Evolutionary conservation across 2,888 invertebrate genomes (phyloP), one percentile per base, ranked within the genome.

Genomic region (Herminia tarsipennalis): DNA sequence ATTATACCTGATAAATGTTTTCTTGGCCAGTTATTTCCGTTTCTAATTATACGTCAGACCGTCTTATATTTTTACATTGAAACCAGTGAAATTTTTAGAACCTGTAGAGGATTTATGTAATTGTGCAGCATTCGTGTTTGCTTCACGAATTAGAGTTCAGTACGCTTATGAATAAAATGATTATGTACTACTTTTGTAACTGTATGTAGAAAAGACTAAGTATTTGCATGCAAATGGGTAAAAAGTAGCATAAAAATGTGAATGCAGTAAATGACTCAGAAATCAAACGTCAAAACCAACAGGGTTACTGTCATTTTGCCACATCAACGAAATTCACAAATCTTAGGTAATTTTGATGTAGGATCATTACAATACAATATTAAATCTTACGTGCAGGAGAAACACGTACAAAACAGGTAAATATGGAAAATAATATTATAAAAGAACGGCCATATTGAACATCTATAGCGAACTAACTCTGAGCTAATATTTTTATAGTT

Each of bases 401-500:
- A 44, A 43, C 21, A 35, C 52, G 37, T 51, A 42, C 48, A 56
- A 55, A 36, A 50, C 41, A 66, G 69, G 65, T 67, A 68, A 63
- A 66, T 27, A 50, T 33, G 33, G n/a, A 25, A n/a, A 51, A 59
- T 75, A 81, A 75, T 80, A 81, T 61, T 78, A 49, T 46, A 66
- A 65, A 65, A 68, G 84, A 87, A 88, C 90, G 90, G 90, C 90
- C 90, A 91, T 91, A 90, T 91, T 91, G 90, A 88, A 87, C 87
- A 69, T 70, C 66, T 74, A 71, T 68, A 71, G 70, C 66, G 72
- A 70, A 70, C 64, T 67, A 55, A 48, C 39, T 66, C 40, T 49
- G 38, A 44, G 46, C 49, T 49, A 40, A 48, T 55, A 57, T 43
- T 52, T 58, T 34, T 33, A 37, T 17, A 12, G 25, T 25, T 25